These are phyloP conservation scores for Zosterops hypoxanthus DNA, from an alignment of 2,113 vertebrate genomes.

Conservation along the genomic window DNA sequence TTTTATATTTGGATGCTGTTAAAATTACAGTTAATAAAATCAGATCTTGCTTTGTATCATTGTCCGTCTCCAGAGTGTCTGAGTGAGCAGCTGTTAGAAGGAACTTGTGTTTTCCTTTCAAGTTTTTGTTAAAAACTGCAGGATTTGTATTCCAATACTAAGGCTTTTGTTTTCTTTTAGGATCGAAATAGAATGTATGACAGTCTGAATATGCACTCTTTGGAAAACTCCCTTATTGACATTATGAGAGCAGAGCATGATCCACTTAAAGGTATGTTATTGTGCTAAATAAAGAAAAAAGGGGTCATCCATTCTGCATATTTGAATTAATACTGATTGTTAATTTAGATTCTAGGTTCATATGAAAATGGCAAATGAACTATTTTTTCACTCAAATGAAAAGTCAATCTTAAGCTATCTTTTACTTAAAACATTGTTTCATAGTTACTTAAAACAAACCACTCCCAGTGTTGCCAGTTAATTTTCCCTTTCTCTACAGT, in stretches of 20 bases:
- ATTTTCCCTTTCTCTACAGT: background rate
- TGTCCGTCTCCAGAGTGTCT: background rate
- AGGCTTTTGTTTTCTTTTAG: constrained; percentile 73
- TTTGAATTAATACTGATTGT: constrained; percentile 16
- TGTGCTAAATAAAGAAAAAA: constrained; percentile 46
- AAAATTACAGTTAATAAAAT: background rate
- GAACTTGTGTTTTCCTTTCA: background rate
- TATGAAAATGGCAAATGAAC: background rate
- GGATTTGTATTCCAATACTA: constrained; percentile 24
- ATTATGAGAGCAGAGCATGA: constrained; percentile 99
- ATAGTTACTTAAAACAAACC: background rate
- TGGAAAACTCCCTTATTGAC: constrained; percentile 98
- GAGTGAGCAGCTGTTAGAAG: background rate
- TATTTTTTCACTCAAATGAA: background rate
- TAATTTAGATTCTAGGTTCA: background rate
- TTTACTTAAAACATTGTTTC: background rate
- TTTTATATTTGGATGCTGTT: background rate
- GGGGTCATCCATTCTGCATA: constrained; percentile 2
- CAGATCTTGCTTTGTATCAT: background rate
- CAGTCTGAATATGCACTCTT: constrained; percentile 98
- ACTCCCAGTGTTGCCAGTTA: background rate
- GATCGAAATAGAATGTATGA: constrained; percentile 94
- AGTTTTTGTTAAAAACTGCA: constrained; percentile 28
- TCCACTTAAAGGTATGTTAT: constrained; percentile 92
- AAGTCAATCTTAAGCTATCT: background rate